phyloP scores from a whole-genome alignment of 2,113 vertebrate species.

The Pseudorasbora parva region DNA sequence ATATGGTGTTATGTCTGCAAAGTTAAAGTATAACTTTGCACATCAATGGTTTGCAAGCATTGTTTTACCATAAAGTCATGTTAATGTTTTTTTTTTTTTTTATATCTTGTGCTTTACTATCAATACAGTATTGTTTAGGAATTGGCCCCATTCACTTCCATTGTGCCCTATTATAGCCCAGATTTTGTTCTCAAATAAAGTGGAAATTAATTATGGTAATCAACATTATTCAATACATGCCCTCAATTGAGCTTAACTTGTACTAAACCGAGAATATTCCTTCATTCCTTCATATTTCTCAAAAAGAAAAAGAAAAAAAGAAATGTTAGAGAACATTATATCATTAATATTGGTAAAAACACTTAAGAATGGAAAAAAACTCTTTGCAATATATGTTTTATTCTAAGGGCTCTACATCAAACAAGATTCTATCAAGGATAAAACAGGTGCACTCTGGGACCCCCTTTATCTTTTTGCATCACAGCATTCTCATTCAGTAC shows the following conservation, averaged over 20 bases:
- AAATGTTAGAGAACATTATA: too few relatives aligned
- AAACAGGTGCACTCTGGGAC: slow-evolving; percentile 36
- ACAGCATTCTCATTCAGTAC: slow-evolving; percentile 48
- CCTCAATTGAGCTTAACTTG: neutral
- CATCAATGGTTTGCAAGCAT: neutral
- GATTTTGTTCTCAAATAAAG: too few relatives aligned
- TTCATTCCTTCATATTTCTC: too few relatives aligned
- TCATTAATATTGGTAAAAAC: neutral
- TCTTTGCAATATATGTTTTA: neutral
- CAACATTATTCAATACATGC: too few relatives aligned
- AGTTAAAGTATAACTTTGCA: neutral
- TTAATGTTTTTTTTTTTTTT: neutral
- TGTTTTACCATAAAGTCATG: neutral
- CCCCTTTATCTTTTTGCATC: slow-evolving; percentile 54
- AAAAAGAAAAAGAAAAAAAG: too few relatives aligned
- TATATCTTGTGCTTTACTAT: neutral
- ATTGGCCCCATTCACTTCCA: neutral
- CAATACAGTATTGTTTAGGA: neutral
- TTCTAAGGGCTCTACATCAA: neutral
- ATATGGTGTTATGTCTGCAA: neutral
- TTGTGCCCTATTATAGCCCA: neutral
- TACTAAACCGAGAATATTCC: too few relatives aligned
- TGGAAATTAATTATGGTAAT: neutral
- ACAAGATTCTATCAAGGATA: neutral
- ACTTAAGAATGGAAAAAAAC: neutral